Conservation (phyloP, 2,797 vertebrate species). For the Paedocypris micromegethes region DNA sequence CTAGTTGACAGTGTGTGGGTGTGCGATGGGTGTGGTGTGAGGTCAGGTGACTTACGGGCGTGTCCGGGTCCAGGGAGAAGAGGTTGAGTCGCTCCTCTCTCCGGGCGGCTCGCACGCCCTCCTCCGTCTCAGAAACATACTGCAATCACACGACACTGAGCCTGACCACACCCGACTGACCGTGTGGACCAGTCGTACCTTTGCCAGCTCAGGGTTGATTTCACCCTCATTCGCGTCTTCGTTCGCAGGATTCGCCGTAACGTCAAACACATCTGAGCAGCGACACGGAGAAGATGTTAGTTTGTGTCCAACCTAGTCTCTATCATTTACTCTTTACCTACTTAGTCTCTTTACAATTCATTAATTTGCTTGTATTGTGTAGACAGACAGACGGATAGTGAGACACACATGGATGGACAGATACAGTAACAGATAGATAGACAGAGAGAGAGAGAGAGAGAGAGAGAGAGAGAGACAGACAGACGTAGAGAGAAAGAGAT, state of each 20-base stretch:
- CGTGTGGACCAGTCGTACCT: constrained; percentile 65
- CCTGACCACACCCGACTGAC: too few species aligned
- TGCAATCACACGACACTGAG: constrained; percentile 46
- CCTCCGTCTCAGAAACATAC: constrained; percentile 95
- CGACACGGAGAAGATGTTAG: background rate
- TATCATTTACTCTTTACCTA: too few species aligned
- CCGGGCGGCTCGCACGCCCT: constrained; percentile 78
- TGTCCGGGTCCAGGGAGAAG: constrained; percentile 92
- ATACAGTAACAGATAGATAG: too few species aligned
- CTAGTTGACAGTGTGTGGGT: too few species aligned
- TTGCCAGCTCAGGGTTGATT: constrained; percentile 87
- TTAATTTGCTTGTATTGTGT: too few species aligned
- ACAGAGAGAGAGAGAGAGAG: too few species aligned
- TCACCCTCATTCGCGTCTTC: constrained; percentile 78
- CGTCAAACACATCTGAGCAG: constrained; percentile 76
- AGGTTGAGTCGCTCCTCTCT: constrained; percentile 85
- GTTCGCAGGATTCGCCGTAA: constrained; percentile 67
- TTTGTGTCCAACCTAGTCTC: background rate
- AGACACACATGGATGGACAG: too few species aligned
- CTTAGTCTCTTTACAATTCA: too few species aligned
- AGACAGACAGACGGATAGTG: too few species aligned
- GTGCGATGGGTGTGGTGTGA: too few species aligned
- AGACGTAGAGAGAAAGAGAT: too few species aligned
- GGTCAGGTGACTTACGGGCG: constrained; percentile 71
- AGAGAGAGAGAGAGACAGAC: too few species aligned